Evolutionary conservation across 2,888 invertebrate genomes (phyloP).

Genomic region (Tenthredo distinguenda): DNA sequence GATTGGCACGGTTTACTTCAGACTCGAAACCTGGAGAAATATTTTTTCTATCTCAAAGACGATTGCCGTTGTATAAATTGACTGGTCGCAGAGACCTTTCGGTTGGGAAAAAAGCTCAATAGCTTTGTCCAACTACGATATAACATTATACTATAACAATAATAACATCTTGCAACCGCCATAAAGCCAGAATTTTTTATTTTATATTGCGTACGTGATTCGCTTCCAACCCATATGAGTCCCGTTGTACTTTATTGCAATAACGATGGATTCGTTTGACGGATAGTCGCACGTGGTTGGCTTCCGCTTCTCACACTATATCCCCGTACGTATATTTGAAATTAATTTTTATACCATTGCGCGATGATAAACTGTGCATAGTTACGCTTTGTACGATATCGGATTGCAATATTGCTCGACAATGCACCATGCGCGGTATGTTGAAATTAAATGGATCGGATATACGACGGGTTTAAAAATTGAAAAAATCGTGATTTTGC

Average conservation of each 20-base stretch:
- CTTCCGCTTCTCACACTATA: not conserved
- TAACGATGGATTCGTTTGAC: conserved; percentile 37
- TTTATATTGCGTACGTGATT: conserved; percentile 43
- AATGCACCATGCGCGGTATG: not conserved
- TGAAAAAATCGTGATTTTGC: not conserved
- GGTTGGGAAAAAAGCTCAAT: conserved; percentile 1
- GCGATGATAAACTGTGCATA: not conserved
- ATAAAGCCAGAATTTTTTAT: conserved; percentile 37
- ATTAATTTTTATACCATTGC: conserved; percentile 16
- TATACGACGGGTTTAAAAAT: not conserved
- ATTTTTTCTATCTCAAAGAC: not conserved
- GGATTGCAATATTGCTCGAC: not conserved
- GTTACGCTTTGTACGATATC: not conserved
- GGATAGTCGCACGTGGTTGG: conserved; percentile 38
- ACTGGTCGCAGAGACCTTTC: not conserved
- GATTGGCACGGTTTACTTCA: not conserved
- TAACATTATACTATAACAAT: conserved; percentile 30
- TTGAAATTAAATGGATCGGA: not conserved
- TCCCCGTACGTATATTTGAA: not conserved
- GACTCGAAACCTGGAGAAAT: not conserved
- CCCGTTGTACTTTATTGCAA: conserved; percentile 22
- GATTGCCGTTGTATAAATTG: conserved; percentile 9
- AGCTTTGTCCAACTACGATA: conserved; percentile 20
- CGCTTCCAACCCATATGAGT: conserved; percentile 19
- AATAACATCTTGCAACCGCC: conserved; percentile 35